Evolutionary conservation across 1,140 invertebrate species (phyloP).

Genomic region (Elymnias hypermnestra): DNA sequence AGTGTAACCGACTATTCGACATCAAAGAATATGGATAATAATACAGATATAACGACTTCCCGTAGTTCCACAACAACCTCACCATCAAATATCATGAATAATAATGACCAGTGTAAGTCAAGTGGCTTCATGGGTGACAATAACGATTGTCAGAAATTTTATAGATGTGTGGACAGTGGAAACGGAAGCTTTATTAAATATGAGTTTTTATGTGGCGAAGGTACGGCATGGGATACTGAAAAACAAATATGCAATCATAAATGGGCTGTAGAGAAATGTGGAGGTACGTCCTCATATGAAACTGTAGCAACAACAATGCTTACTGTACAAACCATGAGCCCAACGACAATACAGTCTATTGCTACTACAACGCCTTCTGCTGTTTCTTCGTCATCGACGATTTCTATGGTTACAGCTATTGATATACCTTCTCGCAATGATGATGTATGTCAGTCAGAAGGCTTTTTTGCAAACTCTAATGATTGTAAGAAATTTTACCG

Average conservation of each 20-base stretch:
- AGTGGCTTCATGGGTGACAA: constrained; percentile 78
- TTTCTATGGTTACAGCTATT: too few relatives aligned
- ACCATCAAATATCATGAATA: too few relatives aligned
- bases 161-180: constrained; percentile 81
- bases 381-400: too few relatives aligned
- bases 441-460: constrained; percentile 76
- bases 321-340: too few relatives aligned
- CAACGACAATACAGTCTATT: too few relatives aligned
- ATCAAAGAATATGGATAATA: too few relatives aligned
- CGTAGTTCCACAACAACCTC: too few relatives aligned
- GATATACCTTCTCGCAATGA: too few relatives aligned
- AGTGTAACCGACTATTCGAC: too few relatives aligned
- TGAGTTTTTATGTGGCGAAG: constrained; percentile 80
- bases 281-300: constrained; percentile 10
- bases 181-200: constrained; percentile 77
- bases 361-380: too few relatives aligned
- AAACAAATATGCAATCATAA: constrained; percentile 79
- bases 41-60: too few relatives aligned
- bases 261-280: constrained; percentile 72
- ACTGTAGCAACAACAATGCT: too few relatives aligned
- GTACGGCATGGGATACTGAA: constrained; percentile 80
- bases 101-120: constrained; percentile 45
- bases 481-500: constrained; percentile 82
- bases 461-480: constrained; percentile 75
- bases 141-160: constrained; percentile 82